phyloP scores from a whole-genome alignment of 2,888 invertebrate species.

The Catocala nupta region DNA sequence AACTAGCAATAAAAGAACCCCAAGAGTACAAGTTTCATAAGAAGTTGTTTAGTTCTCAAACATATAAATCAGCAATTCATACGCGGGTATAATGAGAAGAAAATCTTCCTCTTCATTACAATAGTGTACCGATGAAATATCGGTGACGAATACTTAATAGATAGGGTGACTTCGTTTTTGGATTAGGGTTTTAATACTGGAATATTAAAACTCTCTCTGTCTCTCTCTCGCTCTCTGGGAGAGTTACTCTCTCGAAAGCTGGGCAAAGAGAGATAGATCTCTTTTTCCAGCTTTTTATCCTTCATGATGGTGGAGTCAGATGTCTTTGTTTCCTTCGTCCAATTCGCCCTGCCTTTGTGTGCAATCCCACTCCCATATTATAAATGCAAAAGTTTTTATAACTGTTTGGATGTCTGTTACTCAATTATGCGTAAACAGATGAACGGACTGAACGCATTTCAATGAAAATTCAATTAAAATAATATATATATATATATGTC shows the following conservation, averaged over 20 bases:
- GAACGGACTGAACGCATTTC: no score
- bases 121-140: conserved; percentile 35
- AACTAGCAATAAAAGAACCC: conserved; percentile 1
- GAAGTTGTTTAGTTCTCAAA: conserved; percentile 23
- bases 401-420: not conserved
- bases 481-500: no score
- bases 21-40: conserved; percentile 12
- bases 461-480: no score
- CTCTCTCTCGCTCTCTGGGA: no score
- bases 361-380: not conserved
- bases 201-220: no score
- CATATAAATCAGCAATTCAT: conserved; percentile 43
- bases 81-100: conserved; percentile 28
- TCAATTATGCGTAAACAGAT: not conserved
- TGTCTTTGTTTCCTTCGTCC: no score
- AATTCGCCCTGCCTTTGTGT: no score
- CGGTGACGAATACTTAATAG: conserved; percentile 38
- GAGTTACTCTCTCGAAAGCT: no score
- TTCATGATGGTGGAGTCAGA: no score
- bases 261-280: no score
- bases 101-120: conserved; percentile 30
- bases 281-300: no score
- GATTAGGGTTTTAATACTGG: no score
- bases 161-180: conserved; percentile 16
- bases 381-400: not conserved